Evolutionary conservation across 2,797 vertebrate genomes (phyloP).

Genomic region (Cetoscarus ocellatus): DNA sequence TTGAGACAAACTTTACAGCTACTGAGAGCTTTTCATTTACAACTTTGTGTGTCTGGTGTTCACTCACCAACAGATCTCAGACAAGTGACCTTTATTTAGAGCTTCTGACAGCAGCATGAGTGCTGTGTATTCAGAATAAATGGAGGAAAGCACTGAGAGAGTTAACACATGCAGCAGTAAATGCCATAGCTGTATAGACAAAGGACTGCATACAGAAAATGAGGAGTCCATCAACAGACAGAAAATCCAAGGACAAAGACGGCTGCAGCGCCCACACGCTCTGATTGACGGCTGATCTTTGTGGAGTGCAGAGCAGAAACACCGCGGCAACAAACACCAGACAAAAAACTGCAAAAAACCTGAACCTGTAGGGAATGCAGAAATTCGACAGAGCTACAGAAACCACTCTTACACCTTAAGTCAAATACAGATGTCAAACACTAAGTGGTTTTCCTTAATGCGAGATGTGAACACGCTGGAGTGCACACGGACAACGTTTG

Average conservation of each 20-base stretch:
- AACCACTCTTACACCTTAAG: too few relatives aligned
- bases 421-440: too few relatives aligned
- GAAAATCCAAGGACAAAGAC: slow-evolving; percentile 50
- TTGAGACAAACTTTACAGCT: not conserved
- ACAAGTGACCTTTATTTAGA: slow-evolving; percentile 24
- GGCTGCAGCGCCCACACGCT: slow-evolving; percentile 40
- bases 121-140: slow-evolving; percentile 32
- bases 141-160: slow-evolving; percentile 28
- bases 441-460: too few relatives aligned
- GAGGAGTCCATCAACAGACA: slow-evolving; percentile 43
- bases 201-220: slow-evolving; percentile 43
- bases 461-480: too few relatives aligned
- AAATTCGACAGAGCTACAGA: slow-evolving; percentile 8
- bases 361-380: slow-evolving; percentile 37
- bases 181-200: slow-evolving; percentile 32
- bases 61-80: slow-evolving; percentile 13
- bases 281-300: slow-evolving; percentile 69
- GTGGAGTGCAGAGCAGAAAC: slow-evolving; percentile 36
- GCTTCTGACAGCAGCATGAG: slow-evolving; percentile 23
- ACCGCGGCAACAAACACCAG: slow-evolving; percentile 9
- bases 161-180: slow-evolving; percentile 30
- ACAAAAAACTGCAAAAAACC: slow-evolving; percentile 11
- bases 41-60: slow-evolving; percentile 2
- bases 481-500: too few relatives aligned
- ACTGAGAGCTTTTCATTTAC: slow-evolving; percentile 24